Conservation (phyloP, 2,797 vertebrate genomes). For the Kryptopterus vitreolus region DNA sequence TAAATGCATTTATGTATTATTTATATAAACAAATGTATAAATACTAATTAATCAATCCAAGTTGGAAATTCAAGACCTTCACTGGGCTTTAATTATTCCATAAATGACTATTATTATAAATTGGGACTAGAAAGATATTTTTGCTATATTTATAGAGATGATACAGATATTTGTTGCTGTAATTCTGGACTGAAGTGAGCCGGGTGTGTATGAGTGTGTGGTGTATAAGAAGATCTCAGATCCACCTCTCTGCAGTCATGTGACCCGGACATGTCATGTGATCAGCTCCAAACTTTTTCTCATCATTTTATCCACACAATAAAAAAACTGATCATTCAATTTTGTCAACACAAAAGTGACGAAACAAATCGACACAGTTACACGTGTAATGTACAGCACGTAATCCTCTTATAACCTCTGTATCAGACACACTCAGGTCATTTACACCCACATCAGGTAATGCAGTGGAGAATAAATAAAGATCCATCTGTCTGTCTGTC, state of each 20-base stretch:
- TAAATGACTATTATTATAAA: no score
- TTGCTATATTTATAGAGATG: no score
- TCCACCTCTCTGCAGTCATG: conserved; percentile 52
- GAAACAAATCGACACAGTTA: conserved; percentile 72
- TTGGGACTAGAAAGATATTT: background rate
- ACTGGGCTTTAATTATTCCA: background rate
- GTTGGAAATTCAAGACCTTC: no score
- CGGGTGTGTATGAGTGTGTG: background rate
- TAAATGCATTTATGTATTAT: no score
- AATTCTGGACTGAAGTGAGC: background rate
- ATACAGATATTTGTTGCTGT: no score
- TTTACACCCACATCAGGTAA: conserved; percentile 47
- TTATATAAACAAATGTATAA: no score
- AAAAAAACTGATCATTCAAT: conserved; percentile 63
- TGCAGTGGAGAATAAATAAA: conserved; percentile 41
- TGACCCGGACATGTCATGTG: conserved; percentile 55
- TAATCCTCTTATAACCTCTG: conserved; percentile 70
- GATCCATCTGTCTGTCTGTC: background rate
- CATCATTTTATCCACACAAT: conserved; percentile 58
- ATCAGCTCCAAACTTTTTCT: conserved; percentile 38
- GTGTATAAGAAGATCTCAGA: background rate
- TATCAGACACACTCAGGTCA: conserved; percentile 58
- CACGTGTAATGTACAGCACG: conserved; percentile 64
- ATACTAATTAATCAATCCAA: no score
- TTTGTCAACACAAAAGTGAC: conserved; percentile 58